Evolutionary conservation across 1,140 invertebrate species (phyloP).

Genomic region (Piezodorus guildinii): DNA sequence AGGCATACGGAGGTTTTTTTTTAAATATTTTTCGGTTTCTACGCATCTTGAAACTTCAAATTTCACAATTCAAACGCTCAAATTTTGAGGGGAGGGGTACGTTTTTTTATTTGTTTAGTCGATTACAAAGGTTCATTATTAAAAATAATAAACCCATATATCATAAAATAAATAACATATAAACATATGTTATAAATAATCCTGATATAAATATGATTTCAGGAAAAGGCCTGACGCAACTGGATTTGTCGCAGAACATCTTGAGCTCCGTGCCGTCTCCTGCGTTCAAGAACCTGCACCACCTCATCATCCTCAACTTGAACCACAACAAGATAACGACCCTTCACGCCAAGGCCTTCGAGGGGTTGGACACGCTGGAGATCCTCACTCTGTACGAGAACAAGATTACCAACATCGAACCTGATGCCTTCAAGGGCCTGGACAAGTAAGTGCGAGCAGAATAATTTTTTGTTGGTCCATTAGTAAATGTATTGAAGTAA

Average conservation of each 20-base stretch:
- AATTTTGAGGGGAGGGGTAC: no score
- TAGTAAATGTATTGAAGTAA: no score
- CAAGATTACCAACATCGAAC: constrained; percentile 61
- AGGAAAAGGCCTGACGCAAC: constrained; percentile 70
- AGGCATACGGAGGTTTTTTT: no score
- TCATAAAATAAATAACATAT: no score
- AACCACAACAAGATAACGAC: constrained; percentile 75
- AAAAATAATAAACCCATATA: no score
- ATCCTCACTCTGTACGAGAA: constrained; percentile 82
- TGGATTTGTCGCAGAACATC: constrained; percentile 71
- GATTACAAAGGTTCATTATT: no score
- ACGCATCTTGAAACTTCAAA: no score
- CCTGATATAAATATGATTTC: constrained; percentile 3
- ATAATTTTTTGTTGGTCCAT: no score
- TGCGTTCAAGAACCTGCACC: constrained; percentile 64
- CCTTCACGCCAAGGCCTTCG: constrained; percentile 65
- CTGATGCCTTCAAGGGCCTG: constrained; percentile 68
- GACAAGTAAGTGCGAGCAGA: constrained; percentile 58
- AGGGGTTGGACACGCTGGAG: constrained; percentile 71
- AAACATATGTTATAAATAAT: no score
- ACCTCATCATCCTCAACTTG: constrained; percentile 74
- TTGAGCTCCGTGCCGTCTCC: constrained; percentile 62
- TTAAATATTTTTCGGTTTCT: no score
- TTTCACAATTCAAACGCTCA: no score
- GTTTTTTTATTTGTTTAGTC: no score